Evolutionary conservation across 2,113 vertebrate genomes (phyloP).

Genomic region (Ptilonorhynchus violaceus): DNA sequence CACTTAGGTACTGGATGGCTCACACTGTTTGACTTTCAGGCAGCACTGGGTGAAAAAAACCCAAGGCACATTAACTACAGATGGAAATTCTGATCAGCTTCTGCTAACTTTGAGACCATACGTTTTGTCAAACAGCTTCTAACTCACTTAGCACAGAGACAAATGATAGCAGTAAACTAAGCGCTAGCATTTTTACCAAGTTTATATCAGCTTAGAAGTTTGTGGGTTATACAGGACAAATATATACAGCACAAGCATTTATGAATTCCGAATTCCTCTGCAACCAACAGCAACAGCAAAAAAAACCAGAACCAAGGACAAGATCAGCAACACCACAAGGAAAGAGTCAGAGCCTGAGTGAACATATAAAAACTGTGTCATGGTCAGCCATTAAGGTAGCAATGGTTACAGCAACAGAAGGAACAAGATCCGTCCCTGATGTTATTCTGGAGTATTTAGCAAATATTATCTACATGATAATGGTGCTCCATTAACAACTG

Average conservation of each 20-base stretch:
- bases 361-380: background rate
- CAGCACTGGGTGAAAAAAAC: background rate
- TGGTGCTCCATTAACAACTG: background rate
- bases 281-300: background rate
- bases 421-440: background rate
- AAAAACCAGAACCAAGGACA: background rate
- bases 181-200: background rate
- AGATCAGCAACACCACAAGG: background rate
- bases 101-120: background rate
- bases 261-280: background rate
- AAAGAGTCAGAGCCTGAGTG: background rate
- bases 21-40: background rate
- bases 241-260: background rate
- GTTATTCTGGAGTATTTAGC: background rate
- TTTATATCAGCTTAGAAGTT: background rate
- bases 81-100: background rate
- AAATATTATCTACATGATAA: background rate
- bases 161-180: background rate
- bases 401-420: background rate
- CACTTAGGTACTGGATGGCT: background rate
- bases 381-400: background rate
- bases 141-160: background rate
- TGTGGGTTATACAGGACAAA: background rate
- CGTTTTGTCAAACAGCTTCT: background rate
- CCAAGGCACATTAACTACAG: background rate